Conservation (phyloP, 2,888 invertebrate species). For the Aproaerema taeniolella region DNA sequence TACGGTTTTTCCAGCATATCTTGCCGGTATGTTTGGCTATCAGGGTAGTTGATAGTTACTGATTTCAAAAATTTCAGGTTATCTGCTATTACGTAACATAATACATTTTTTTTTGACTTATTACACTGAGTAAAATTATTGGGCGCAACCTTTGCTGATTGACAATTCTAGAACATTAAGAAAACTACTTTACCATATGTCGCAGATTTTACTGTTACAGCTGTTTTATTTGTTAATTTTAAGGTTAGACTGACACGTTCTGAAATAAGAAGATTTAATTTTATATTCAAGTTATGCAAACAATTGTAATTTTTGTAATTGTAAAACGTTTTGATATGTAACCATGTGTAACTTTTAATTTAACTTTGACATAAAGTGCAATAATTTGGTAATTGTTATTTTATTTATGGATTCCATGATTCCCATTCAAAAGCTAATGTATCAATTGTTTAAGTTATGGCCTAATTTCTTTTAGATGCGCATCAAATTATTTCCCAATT, state of each 20-base stretch:
- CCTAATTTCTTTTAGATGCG: background rate
- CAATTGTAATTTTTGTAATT: constrained; percentile 1
- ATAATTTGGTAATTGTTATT: background rate
- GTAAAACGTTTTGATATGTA: background rate
- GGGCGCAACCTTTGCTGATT: constrained; percentile 1
- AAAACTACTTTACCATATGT: constrained; percentile 2
- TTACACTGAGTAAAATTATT: background rate
- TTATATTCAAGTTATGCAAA: background rate
- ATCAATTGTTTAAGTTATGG: background rate
- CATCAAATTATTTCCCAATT: constrained; percentile 1
- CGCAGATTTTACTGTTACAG: background rate
- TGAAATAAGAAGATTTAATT: background rate
- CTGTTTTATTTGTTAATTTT: constrained; percentile 1
- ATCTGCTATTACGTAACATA: background rate
- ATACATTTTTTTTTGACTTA: background rate
- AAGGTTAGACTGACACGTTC: constrained; percentile 3
- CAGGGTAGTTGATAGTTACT: background rate
- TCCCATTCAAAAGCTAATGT: constrained; percentile 2
- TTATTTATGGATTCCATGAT: constrained; percentile 1
- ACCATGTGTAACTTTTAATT: background rate
- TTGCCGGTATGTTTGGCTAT: too few relatives aligned
- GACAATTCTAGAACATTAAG: background rate
- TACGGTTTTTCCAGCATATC: too few relatives aligned
- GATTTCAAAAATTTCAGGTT: background rate
- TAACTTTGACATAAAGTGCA: background rate